Evolutionary conservation across 2,113 vertebrate species (phyloP), one percentile per base, ranked within the genome.

Genomic region (Clupea harengus): DNA sequence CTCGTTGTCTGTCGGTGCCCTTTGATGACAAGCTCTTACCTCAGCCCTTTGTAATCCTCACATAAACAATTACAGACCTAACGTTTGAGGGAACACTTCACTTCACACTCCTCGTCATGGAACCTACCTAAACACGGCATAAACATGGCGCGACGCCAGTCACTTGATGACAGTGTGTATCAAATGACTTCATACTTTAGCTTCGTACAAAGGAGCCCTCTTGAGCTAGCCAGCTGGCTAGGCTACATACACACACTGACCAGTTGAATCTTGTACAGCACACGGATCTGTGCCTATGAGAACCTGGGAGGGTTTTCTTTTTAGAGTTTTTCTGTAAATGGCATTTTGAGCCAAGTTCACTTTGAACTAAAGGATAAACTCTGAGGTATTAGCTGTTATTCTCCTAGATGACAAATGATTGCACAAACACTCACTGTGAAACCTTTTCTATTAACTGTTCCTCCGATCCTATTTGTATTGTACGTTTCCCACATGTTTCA

Each of bases 41-140:
- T 78, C 72, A 78, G 28, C 72, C 6, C 15, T 78, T 78, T 78
- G 72, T 78, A 32, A 78, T 78, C 72, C 25, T 78, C 28, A 39
- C 72, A 32, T 78, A 78, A 78, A 78, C 72, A 78, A 78, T 78
- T 78, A 78, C 72, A 78, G 72, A 78, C 28, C 3, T 78, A 78
- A 78, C 72, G 32, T 78, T 78, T 78, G 72, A 18, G 72, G 72
- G 72, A 78, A 78, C 25, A 28, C 72, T 78, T 78, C 72, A 78
- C 72, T 78, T 78, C 39, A 32, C 72, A 78, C 72, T 39, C 28
- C 15, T 0, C 72, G 28, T 17, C 72, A 39, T 39, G 72, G 72
- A 78, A 32, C 72, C 25, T 32, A 78, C 72, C 72, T 78, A 39
- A 17, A 78, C 72, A 78, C 10, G 13, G 72, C 32, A 32, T 78